Conservation (phyloP, 1,140 invertebrate species). For the Drosophila oshimai region DNA sequence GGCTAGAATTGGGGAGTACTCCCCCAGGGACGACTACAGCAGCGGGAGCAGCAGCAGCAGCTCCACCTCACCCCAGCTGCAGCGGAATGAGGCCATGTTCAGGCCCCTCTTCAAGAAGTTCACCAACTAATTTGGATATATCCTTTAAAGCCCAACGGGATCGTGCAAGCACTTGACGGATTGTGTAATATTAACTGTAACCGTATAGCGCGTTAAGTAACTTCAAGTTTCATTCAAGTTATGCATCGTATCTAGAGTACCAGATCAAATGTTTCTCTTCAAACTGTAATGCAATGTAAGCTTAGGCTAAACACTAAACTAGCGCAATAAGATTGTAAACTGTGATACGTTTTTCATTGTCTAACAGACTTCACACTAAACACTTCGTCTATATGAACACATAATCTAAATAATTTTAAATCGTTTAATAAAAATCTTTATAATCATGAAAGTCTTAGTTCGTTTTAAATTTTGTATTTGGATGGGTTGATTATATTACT, state of each 20-base stretch:
- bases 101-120: conserved; percentile 95
- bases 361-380: conserved; percentile 72
- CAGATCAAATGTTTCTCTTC: conserved; percentile 32
- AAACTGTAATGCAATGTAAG: conserved; percentile 45
- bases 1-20: conserved; percentile 80
- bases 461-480: background rate
- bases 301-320: conserved; percentile 42
- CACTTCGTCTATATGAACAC: conserved; percentile 59
- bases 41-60: conserved; percentile 85
- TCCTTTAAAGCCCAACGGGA: too few relatives aligned
- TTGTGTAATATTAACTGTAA: conserved; percentile 66
- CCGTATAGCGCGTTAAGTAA: conserved; percentile 28
- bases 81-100: conserved; percentile 83
- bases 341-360: conserved; percentile 79
- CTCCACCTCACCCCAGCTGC: conserved; percentile 85
- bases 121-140: conserved; percentile 45
- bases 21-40: conserved; percentile 80
- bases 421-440: conserved; percentile 77
- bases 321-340: conserved; percentile 72
- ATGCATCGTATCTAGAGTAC: conserved; percentile 45
- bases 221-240: conserved; percentile 48
- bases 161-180: conserved; percentile 59
- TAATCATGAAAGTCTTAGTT: conserved; percentile 45
- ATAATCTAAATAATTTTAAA: conserved; percentile 71
- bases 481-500: background rate